A percentile compares a stretch with the other conserved stretches of the same genome.
Conservation (phyloP, 1,140 invertebrate species). For the Drosophila ogumai region DNA sequence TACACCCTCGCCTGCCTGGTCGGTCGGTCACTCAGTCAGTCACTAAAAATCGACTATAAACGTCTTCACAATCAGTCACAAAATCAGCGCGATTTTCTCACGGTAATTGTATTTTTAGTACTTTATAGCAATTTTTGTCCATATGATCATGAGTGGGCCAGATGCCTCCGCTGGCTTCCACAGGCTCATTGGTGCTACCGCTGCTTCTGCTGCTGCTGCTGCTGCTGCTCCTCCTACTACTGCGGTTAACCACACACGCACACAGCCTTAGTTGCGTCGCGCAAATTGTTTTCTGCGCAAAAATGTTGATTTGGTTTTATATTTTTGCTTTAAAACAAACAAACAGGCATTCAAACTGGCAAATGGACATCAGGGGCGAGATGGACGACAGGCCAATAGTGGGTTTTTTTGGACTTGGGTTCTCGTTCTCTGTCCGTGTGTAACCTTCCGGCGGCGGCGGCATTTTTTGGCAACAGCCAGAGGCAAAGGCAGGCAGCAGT, state of each 20-base stretch:
- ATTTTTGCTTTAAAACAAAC: constrained; percentile 76
- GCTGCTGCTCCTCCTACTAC: neutral
- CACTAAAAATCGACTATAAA: constrained; percentile 83
- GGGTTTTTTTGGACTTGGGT: constrained; percentile 16
- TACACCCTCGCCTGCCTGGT: constrained; percentile 39
- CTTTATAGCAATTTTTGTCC: constrained; percentile 83
- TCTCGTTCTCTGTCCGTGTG: constrained; percentile 20
- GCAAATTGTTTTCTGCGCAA: constrained; percentile 45
- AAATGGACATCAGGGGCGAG: constrained; percentile 75
- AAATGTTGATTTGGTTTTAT: constrained; percentile 83
- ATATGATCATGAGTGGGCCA: constrained; percentile 78
- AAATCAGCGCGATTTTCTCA: constrained; percentile 81
- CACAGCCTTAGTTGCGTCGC: constrained; percentile 12
- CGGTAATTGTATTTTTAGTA: constrained; percentile 84
- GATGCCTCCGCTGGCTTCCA: constrained; percentile 63
- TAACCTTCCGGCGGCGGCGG: constrained; percentile 64
- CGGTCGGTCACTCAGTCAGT: constrained; percentile 65
- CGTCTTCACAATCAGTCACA: constrained; percentile 82
- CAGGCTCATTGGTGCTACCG: constrained; percentile 20
- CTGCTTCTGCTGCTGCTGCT: neutral
- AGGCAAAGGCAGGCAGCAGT: constrained; percentile 10
- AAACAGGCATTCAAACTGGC: constrained; percentile 77
- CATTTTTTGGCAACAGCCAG: constrained; percentile 63
- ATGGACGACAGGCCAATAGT: constrained; percentile 53
- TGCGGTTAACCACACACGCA: constrained; percentile 36